These are phyloP conservation scores for Urocyon cinereoargenteus DNA, from an alignment of 2,797 vertebrate genomes.

Conservation along the genomic window DNA sequence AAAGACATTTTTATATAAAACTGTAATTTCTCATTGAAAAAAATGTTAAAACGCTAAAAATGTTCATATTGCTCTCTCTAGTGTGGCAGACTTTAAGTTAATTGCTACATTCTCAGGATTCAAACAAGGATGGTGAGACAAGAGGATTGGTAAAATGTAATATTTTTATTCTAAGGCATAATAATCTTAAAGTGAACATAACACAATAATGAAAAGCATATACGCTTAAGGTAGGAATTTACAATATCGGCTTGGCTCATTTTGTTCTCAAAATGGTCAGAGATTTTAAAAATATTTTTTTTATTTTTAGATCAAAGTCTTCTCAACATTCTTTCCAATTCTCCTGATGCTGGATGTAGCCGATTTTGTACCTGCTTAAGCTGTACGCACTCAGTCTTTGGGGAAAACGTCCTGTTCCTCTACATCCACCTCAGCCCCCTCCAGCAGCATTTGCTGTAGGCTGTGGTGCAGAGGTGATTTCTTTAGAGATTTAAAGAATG, in stretches of 20 bases:
- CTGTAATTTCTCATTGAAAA: background rate
- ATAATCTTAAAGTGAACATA: conserved; percentile 29
- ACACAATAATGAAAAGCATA: conserved; percentile 22
- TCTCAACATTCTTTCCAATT: conserved; percentile 42
- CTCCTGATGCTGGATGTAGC: conserved; percentile 31
- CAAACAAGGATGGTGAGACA: background rate
- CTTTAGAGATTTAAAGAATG: conserved; percentile 77
- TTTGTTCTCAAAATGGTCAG: conserved; percentile 59
- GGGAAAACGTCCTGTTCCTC: conserved; percentile 47
- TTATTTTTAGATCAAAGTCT: conserved; percentile 68
- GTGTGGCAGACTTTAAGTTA: background rate
- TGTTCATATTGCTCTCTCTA: background rate
- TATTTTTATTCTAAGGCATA: background rate
- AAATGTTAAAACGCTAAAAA: background rate
- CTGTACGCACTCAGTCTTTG: conserved; percentile 46
- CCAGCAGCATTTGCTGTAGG: conserved; percentile 69
- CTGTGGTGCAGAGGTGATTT: conserved; percentile 68
- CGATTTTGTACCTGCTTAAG: conserved; percentile 64
- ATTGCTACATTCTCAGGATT: background rate
- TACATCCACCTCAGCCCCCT: background rate
- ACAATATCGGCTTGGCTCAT: background rate
- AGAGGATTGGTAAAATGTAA: background rate
- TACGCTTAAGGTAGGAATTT: background rate
- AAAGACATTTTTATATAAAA: background rate
- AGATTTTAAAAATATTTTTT: conserved; percentile 48